Base-by-base conservation (phyloP, 2,888 invertebrate genomes). In the Cerastoderma edule region DNA sequence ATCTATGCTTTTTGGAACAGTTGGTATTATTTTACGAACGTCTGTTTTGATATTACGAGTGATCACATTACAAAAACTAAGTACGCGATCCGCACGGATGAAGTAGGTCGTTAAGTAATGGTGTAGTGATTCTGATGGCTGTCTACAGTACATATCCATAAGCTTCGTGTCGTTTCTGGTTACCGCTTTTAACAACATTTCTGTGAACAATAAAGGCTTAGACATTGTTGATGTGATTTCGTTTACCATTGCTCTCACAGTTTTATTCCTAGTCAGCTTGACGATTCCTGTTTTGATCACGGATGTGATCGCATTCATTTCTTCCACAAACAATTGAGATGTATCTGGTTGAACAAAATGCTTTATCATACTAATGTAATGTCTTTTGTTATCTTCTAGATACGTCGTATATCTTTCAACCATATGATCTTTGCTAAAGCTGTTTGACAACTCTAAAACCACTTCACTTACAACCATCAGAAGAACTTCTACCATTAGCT, bases 211-310 rank as follows among this genome's bases (percentile, higher is more conserved):
- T n/a, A n/a, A n/a, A n/a, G n/a, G n/a, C n/a, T n/a, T n/a, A n/a
- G n/a, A n/a, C n/a, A n/a, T n/a, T n/a, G n/a, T n/a, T n/a, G n/a
- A n/a, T n/a, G n/a, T n/a, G n/a, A n/a, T n/a, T n/a, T n/a, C n/a
- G n/a, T n/a, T n/a, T n/a, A n/a, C n/a, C n/a, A n/a, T n/a, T 46
- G n/a, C 46, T 46, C 46, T 46, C 46, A 19, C 46, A 46, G 46
- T 46, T 46, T 46, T n/a, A 46, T 16, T n/a, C 2, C 5, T 46
- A 46, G 46, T 1, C n/a, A 46, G 19, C 16, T 1, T 46, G 2
- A 19, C n/a, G 2, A n/a, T 19, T 46, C 46, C n/a, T n/a, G n/a
- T n/a, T n/a, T n/a, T n/a, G n/a, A n/a, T n/a, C n/a, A n/a, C n/a
- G n/a, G n/a, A n/a, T n/a, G n/a, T n/a, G n/a, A n/a, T n/a, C n/a